A percentile compares a stretch with the other conserved stretches of the same genome.
Conservation (phyloP, 2,888 invertebrate species). For the Latheticus oryzae region DNA sequence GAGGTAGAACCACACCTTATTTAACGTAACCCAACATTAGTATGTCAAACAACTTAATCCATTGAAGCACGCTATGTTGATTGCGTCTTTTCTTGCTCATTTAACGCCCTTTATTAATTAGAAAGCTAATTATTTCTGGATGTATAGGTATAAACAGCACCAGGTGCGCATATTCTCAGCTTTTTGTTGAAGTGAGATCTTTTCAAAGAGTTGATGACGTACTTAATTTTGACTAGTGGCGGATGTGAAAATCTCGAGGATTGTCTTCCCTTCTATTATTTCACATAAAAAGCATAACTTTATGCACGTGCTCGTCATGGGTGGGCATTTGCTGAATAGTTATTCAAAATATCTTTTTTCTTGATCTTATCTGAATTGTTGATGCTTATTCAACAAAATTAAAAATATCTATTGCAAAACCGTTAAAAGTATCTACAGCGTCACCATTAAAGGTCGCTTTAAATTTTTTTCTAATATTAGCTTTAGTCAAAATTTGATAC, state of each 20-base stretch:
- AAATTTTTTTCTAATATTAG: too few species aligned
- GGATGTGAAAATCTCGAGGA: slow-evolving; percentile 35
- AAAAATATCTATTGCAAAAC: too few species aligned
- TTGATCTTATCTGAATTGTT: too few species aligned
- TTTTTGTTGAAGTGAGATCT: slow-evolving; percentile 6
- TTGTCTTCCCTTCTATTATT: too few species aligned
- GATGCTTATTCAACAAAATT: too few species aligned
- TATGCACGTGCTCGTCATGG: too few species aligned
- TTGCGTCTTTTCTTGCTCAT: slow-evolving; percentile 45
- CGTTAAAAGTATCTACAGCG: too few species aligned
- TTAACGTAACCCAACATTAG: slow-evolving; percentile 50
- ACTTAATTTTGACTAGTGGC: slow-evolving; percentile 29
- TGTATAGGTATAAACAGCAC: slow-evolving; percentile 16
- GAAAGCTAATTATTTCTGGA: slow-evolving; percentile 46
- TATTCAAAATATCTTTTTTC: too few species aligned
- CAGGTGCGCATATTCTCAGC: slow-evolving; percentile 20
- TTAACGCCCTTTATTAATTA: slow-evolving; percentile 42
- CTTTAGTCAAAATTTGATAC: too few species aligned
- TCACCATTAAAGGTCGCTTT: too few species aligned
- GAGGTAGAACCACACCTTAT: slow-evolving; percentile 50
- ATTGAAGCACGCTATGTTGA: slow-evolving; percentile 43
- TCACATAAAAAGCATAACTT: too few species aligned
- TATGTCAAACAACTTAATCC: slow-evolving; percentile 52
- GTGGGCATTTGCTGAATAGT: too few species aligned
- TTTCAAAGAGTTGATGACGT: slow-evolving; percentile 17